Conservation (phyloP, 2,797 vertebrate genomes). For the Myotis planiceps region DNA sequence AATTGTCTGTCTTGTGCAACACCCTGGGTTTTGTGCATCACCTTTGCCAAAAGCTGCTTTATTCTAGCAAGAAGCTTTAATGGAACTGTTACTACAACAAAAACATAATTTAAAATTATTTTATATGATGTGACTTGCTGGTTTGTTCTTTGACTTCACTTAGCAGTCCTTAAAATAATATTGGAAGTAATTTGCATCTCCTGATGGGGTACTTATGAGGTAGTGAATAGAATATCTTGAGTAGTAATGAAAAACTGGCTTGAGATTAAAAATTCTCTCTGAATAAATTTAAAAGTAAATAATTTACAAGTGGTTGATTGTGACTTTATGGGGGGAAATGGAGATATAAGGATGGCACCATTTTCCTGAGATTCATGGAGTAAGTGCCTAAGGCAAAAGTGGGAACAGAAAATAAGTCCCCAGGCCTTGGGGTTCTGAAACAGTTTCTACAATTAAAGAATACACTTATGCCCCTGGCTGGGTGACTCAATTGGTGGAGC, state of each 20-base stretch:
- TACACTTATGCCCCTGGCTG: neutral
- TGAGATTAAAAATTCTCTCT: neutral
- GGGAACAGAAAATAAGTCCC: neutral
- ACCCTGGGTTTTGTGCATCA: neutral
- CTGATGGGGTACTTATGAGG: neutral
- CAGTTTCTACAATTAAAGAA: neutral
- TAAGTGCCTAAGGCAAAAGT: neutral
- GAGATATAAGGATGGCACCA: neutral
- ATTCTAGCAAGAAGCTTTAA: neutral
- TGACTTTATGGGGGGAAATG: neutral
- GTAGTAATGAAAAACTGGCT: neutral
- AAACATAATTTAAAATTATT: conserved; percentile 37
- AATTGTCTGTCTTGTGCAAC: neutral
- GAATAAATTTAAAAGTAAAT: neutral
- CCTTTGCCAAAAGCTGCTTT: neutral
- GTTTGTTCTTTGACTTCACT: neutral
- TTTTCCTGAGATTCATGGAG: neutral
- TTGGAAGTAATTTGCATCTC: neutral
- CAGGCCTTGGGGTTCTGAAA: neutral
- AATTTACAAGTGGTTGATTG: conserved; percentile 1
- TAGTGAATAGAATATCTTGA: neutral
- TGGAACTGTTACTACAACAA: neutral
- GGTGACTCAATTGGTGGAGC: neutral
- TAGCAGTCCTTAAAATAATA: conserved; percentile 34
- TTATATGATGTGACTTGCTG: neutral